These are phyloP conservation scores for Drosophila melanica DNA, from an alignment of 1,140 invertebrate genomes.

Conservation along the genomic window DNA sequence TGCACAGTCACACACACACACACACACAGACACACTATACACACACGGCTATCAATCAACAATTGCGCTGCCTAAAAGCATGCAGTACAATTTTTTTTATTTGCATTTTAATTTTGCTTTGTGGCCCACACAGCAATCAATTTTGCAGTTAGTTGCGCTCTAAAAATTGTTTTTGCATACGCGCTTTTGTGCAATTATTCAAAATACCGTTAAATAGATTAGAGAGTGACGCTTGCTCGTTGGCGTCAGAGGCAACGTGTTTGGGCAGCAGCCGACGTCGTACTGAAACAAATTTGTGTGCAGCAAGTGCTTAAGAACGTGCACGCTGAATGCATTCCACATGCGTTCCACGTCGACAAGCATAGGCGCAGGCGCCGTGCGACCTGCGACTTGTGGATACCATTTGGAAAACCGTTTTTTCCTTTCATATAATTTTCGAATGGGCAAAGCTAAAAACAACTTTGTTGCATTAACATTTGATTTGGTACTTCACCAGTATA, in stretches of 20 bases:
- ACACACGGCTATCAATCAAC: conserved; percentile 62
- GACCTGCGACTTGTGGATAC: conserved; percentile 41
- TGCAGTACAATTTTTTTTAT: conserved; percentile 61
- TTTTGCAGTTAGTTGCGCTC: conserved; percentile 33
- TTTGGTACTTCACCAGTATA: conserved; percentile 39
- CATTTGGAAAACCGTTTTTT: conserved; percentile 62
- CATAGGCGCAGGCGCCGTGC: conserved; percentile 53
- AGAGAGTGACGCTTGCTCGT: conserved; percentile 5
- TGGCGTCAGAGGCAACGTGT: not conserved
- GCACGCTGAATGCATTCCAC: not conserved
- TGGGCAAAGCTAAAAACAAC: conserved; percentile 49
- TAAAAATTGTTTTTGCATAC: conserved; percentile 34
- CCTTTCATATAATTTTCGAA: conserved; percentile 52
- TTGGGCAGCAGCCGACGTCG: conserved; percentile 54
- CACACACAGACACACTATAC: conserved; percentile 3
- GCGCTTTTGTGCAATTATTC: conserved; percentile 59
- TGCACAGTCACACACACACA: conserved; percentile 19
- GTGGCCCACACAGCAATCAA: conserved; percentile 62
- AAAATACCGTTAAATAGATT: conserved; percentile 63
- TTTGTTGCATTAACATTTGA: conserved; percentile 46
- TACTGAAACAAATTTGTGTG: conserved; percentile 43
- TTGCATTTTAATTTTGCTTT: conserved; percentile 25
- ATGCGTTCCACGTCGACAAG: not conserved
- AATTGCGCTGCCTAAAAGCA: conserved; percentile 58
- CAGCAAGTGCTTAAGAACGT: conserved; percentile 53